phyloP scores from a whole-genome alignment of 2,888 invertebrate genomes.

The Sarcophaga caerulescens region DNA sequence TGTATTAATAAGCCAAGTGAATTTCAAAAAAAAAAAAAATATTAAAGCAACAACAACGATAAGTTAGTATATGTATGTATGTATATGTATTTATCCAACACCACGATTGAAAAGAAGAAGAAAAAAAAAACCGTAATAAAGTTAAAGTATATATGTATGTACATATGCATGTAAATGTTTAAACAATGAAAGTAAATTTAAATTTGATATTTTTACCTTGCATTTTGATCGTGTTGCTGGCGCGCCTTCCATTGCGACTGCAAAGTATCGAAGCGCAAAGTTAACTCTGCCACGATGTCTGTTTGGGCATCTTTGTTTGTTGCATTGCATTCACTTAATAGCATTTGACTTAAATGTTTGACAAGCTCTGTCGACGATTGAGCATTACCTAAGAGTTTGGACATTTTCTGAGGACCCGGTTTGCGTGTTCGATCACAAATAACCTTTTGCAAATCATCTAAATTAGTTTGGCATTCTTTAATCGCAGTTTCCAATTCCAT shows the following conservation, averaged over 20 bases:
- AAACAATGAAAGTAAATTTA: not conserved
- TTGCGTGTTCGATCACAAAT: slow-evolving; percentile 84
- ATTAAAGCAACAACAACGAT: slow-evolving; percentile 61
- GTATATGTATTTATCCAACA: slow-evolving; percentile 47
- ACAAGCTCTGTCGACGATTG: slow-evolving; percentile 91
- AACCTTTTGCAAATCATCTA: slow-evolving; percentile 86
- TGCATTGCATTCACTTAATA: slow-evolving; percentile 88
- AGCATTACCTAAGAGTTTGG: slow-evolving; percentile 89
- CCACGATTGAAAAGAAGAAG: slow-evolving; percentile 29
- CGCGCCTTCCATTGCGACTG: slow-evolving; percentile 87
- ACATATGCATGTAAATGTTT: not conserved
- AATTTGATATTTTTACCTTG: slow-evolving; percentile 83
- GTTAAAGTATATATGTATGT: not conserved
- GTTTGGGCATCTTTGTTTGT: slow-evolving; percentile 86
- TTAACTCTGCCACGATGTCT: slow-evolving; percentile 85
- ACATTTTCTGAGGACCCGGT: slow-evolving; percentile 86
- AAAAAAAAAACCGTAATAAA: not conserved
- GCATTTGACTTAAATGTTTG: slow-evolving; percentile 88
- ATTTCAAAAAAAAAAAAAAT: slow-evolving; percentile 57
- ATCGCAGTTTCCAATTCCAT: slow-evolving; percentile 89
- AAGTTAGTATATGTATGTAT: slow-evolving; percentile 50
- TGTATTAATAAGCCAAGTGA: slow-evolving; percentile 24
- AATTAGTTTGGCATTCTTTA: slow-evolving; percentile 86
- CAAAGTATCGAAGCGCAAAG: slow-evolving; percentile 86
- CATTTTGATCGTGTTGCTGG: slow-evolving; percentile 88